phyloP scores from a whole-genome alignment of 2,113 vertebrate species.

The Diphyllodes magnificus region DNA sequence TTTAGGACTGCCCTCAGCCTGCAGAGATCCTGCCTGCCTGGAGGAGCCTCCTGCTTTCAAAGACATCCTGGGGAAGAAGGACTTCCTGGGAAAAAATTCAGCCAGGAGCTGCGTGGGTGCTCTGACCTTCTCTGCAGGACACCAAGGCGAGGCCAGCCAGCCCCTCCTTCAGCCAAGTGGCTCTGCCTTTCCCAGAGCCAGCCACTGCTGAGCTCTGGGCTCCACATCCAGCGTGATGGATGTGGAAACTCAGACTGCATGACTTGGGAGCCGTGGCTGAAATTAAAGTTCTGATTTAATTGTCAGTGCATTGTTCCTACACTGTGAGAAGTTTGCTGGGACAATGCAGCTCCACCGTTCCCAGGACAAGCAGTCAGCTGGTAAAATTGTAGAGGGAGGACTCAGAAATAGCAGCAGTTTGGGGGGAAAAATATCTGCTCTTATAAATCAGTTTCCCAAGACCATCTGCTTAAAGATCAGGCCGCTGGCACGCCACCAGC shows the following conservation, averaged over 20 bases:
- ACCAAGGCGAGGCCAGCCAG: not conserved
- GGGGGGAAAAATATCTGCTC: not conserved
- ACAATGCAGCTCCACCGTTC: not conserved
- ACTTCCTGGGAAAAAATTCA: not conserved
- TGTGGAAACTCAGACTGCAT: not conserved
- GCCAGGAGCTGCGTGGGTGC: not conserved
- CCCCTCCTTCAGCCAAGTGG: not conserved
- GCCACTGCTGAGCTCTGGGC: not conserved
- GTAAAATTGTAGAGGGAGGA: not conserved
- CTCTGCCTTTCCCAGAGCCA: not conserved
- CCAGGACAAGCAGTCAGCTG: not conserved
- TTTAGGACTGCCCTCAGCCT: not conserved
- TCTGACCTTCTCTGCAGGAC: not conserved
- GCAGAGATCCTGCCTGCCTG: not conserved
- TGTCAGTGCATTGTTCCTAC: not conserved
- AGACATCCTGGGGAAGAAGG: not conserved
- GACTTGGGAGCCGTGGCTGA: not conserved
- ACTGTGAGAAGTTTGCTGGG: not conserved
- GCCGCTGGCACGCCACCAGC: constrained; percentile 27
- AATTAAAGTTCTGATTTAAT: not conserved
- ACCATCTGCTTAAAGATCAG: constrained; percentile 24
- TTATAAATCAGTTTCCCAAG: not conserved
- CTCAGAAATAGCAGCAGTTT: constrained; percentile 14
- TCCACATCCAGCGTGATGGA: not conserved
- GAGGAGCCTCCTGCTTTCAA: not conserved